Conservation (phyloP, 2,797 vertebrate genomes). For the Anas acuta region DNA sequence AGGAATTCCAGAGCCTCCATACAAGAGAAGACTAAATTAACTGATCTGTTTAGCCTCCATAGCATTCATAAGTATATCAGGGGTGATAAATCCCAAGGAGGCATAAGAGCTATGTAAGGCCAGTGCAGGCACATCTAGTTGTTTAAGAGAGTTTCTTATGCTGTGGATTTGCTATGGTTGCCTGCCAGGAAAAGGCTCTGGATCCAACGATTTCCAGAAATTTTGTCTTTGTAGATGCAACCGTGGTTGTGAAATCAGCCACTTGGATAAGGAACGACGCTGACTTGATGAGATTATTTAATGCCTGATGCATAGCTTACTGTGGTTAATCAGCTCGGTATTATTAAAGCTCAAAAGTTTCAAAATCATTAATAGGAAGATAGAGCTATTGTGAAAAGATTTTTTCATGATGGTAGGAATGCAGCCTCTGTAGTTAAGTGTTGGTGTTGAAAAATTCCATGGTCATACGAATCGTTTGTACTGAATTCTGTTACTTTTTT, state of each 20-base stretch:
- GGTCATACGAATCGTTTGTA: neutral
- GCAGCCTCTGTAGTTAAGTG: neutral
- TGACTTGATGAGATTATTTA: neutral
- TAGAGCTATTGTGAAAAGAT: neutral
- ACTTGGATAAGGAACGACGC: rapidly evolving
- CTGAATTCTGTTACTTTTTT: neutral
- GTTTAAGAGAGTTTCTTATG: neutral
- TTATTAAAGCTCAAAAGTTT: neutral
- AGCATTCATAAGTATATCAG: rapidly evolving
- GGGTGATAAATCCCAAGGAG: neutral
- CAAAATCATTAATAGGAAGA: neutral
- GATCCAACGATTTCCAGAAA: neutral
- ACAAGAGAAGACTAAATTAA: neutral
- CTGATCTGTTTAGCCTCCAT: neutral
- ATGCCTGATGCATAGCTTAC: neutral
- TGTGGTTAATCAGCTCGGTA: neutral
- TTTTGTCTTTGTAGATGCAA: neutral
- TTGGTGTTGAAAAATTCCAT: neutral
- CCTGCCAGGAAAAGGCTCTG: neutral
- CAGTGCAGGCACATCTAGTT: neutral
- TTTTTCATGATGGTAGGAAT: neutral
- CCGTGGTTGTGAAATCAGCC: neutral
- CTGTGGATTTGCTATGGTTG: neutral
- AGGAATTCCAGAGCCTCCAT: neutral
- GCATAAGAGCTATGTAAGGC: neutral